These are phyloP conservation scores for Gortyna flavago DNA, from an alignment of 2,888 invertebrate genomes.

Conservation along the genomic window DNA sequence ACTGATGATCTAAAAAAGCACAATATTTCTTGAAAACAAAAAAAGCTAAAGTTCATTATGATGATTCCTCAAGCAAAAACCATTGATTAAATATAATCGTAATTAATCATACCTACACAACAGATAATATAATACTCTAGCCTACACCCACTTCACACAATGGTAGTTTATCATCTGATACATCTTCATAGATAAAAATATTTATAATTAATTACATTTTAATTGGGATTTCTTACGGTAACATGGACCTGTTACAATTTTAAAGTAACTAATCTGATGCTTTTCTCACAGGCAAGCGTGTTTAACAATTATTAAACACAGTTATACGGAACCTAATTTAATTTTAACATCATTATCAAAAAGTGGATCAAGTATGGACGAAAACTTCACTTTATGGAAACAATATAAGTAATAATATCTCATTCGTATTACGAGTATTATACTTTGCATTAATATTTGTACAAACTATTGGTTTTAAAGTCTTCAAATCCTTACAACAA, in stretches of 20 bases:
- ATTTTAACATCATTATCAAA: slow-evolving; percentile 14
- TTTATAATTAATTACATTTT: slow-evolving; percentile 43
- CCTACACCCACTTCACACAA: slow-evolving; percentile 20
- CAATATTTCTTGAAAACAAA: slow-evolving; percentile 4
- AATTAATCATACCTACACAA: slow-evolving; percentile 28
- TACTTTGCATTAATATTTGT: too few relatives aligned
- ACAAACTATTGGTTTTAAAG: background rate
- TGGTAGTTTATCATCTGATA: slow-evolving; percentile 18
- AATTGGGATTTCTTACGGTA: slow-evolving; percentile 33
- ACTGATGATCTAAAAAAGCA: background rate
- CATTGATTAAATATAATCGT: background rate
- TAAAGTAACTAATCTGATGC: slow-evolving; percentile 38
- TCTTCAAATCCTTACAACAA: background rate
- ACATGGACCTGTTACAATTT: slow-evolving; percentile 14
- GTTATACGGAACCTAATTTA: slow-evolving; percentile 14
- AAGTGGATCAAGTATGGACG: background rate
- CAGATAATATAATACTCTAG: too few relatives aligned
- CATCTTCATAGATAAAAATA: slow-evolving; percentile 28
- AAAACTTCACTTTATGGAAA: background rate
- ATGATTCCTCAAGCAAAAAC: background rate
- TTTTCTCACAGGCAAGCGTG: slow-evolving; percentile 45
- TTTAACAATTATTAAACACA: slow-evolving; percentile 38
- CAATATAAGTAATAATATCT: background rate
- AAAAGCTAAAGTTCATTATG: background rate
- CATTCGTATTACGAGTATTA: too few relatives aligned